Percentiles rank a stretch among this genome's conserved stretches.
phyloP scores from a whole-genome alignment of 2,797 vertebrate genomes.

The Xenops minutus region DNA sequence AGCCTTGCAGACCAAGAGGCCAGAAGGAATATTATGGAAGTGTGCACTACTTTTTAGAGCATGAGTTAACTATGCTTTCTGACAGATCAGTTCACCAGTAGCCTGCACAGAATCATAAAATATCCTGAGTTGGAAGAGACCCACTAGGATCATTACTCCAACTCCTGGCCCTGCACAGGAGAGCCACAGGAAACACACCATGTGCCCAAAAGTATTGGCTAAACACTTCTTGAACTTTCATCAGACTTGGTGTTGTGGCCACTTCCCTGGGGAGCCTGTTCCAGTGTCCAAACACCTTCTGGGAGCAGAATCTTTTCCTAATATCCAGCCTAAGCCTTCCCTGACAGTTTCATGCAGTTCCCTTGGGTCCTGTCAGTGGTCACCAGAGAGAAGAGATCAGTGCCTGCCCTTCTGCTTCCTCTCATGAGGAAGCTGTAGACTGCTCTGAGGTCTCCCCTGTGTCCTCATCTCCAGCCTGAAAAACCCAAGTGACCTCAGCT shows the following conservation, averaged over 20 bases:
- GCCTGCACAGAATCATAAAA: not conserved
- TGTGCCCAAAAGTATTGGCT: not conserved
- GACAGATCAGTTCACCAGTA: not conserved
- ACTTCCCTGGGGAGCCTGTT: not conserved
- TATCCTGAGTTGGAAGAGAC: not conserved
- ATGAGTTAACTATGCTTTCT: not conserved
- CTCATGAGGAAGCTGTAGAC: not conserved
- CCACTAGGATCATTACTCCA: not conserved
- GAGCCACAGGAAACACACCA: not conserved
- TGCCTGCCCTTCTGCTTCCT: not conserved
- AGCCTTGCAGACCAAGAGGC: not conserved
- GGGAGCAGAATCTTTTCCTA: not conserved
- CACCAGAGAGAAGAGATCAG: not conserved
- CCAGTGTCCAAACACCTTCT: not conserved
- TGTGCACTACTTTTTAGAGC: not conserved
- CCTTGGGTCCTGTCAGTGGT: not conserved
- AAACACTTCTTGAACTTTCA: not conserved
- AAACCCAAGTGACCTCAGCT: not conserved
- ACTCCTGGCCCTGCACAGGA: no score
- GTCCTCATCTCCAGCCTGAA: not conserved
- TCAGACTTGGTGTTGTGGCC: no score
- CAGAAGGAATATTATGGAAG: fast-evolving
- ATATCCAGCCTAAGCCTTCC: not conserved
- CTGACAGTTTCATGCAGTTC: not conserved
- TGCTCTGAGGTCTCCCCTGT: not conserved